Evolutionary conservation across 2,113 vertebrate species (phyloP).

Genomic region (Motacilla tschutschensis): DNA sequence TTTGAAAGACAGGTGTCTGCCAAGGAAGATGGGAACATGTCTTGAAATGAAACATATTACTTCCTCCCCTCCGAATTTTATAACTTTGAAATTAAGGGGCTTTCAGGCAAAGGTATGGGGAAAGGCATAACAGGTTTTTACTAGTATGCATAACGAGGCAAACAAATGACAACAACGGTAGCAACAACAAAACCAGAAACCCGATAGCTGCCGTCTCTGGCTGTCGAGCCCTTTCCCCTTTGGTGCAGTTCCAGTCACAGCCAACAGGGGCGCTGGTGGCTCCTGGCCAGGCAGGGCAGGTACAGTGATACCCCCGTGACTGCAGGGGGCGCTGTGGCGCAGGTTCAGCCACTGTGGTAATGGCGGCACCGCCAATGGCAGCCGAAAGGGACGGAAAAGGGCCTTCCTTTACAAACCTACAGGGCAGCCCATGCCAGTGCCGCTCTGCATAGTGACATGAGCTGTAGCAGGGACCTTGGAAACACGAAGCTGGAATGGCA

Average conservation of each 20-base stretch:
- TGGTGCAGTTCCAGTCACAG: not conserved
- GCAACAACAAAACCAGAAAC: not conserved
- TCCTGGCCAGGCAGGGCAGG: not conserved
- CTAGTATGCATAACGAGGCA: not conserved
- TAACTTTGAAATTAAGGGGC: not conserved
- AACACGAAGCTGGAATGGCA: not conserved
- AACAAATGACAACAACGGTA: not conserved
- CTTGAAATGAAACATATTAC: not conserved
- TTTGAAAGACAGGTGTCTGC: not conserved
- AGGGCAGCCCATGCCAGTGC: rapidly evolving
- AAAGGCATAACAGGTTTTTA: not conserved
- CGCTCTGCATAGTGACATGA: not conserved
- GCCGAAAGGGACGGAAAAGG: not conserved
- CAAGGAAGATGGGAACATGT: not conserved
- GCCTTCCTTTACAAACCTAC: not conserved
- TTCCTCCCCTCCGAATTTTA: not conserved
- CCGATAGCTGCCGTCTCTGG: rapidly evolving
- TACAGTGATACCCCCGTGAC: not conserved
- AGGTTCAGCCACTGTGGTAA: rapidly evolving
- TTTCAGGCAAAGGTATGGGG: not conserved
- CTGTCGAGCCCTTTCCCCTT: not conserved
- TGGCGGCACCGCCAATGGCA: not conserved
- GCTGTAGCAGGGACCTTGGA: not conserved
- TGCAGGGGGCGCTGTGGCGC: not conserved
- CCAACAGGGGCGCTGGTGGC: not conserved